Evolutionary conservation across 2,113 vertebrate species (phyloP), one percentile per base, ranked within the genome.

Genomic region (Lota lota): DNA sequence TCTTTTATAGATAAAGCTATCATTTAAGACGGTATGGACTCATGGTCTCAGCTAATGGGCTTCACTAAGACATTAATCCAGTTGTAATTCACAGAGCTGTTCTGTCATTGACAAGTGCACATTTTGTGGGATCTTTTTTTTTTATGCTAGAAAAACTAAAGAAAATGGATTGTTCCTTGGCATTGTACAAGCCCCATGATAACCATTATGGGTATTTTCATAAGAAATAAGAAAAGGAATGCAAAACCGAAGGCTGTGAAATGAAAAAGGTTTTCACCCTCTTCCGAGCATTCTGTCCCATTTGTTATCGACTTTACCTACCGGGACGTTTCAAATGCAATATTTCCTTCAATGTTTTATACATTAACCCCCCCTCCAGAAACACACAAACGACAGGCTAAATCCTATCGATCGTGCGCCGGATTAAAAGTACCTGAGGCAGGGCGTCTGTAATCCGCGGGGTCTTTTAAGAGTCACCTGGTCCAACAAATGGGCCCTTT

Each of bases 401-500:
- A 92, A 91, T 88, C 85, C 64, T 85, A 93, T 93, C 85, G 91
- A 93, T 91, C 79, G 80, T 67, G 73, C 67, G 81, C 78, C 90
- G 89, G 92, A 92, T 92, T 93, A 92, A 92, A 92, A 91, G 89
- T 88, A 92, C 89, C 89, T 91, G 92, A 93, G 90, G 91, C 72
- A 77, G 86, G 92, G 91, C 82, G 87, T 91, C 85, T 90, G 90
- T 91, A 93, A 93, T 93, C 95, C 92, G 85, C 91, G 90, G 93
- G 91, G 91, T 97, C 94, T 95, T 95, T 97, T 95, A 95, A 94
- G 96, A 95, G 94, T 97, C 95, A 98, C 96, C 95, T 97, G 96
- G 95, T 95, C 94, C 91, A 93, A 90, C 93, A 97, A 97, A 97
- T 95, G 94, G 94, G 93, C 88, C 91, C 91, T 93, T 94, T 47